Base-by-base conservation (phyloP, 2,888 invertebrate genomes). In the Drosophila robusta region DNA sequence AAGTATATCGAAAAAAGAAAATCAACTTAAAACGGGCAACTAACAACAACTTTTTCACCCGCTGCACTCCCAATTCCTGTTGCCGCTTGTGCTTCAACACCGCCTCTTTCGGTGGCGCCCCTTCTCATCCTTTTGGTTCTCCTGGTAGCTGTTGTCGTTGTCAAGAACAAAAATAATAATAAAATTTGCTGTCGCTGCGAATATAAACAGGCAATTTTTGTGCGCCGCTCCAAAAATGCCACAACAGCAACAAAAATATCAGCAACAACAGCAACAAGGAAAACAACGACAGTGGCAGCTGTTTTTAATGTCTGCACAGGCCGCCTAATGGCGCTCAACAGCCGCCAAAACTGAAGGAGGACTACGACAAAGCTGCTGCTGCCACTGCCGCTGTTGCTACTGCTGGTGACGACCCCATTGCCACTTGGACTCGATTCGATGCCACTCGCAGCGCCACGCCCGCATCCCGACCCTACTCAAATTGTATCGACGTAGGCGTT, bases 161-260 rank as follows among this genome's bases (percentile, higher is more conserved):
- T 88, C 86, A 83, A 85, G 76, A 88, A 88, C 84, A 80, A 84
- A 86, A 87, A 86, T 86, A 83, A 83, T 88, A 86, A 84, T 86
- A 85, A 87, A 83, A 89, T 83, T 86, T 88, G 84, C 84, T 89
- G 89, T 88, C 84, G 84, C 87, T 85, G 84, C 84, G 87, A 85
- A 85, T 88, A 85, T 85, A 89, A 85, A 88, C 84, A 85, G 89
- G 89, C 87, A 86, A 88, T 85, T 85, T 86, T 80, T 85, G 86
- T 80, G 76, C 65, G 46, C 29, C 34, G 60, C 63, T 69, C 50
- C 67, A 68, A 75, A 71, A 71, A 68, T 72, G 77, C 72, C 72
- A 72, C 54, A 80, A 63, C 68, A 80, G 58, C 71, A 72, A 54
- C 56, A 76, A 69, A 54, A 51, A 51, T 52, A 61, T 32, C 51